These are phyloP conservation scores for Anhinga rufa DNA, from an alignment of 2,113 vertebrate species.

Conservation along the genomic window DNA sequence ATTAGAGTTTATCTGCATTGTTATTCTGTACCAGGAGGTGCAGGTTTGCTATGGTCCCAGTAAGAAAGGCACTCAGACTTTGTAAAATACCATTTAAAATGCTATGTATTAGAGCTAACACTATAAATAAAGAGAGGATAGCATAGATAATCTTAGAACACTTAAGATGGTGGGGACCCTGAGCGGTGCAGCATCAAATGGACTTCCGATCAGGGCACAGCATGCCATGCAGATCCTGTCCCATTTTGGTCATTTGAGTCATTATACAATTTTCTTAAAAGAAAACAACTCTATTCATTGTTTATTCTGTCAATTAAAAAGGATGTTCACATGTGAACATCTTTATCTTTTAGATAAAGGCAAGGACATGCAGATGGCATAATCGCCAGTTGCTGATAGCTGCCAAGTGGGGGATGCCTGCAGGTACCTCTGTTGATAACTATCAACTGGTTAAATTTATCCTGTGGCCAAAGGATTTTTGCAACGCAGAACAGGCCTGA, in stretches of 20 bases:
- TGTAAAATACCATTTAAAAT: neutral
- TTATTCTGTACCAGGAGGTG: neutral
- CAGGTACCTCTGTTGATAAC: neutral
- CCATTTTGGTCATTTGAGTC: neutral
- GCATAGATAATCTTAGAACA: neutral
- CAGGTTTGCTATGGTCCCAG: neutral
- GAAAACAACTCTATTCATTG: neutral
- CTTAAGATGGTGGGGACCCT: neutral
- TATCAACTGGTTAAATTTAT: neutral
- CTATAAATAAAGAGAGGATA: neutral
- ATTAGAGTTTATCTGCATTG: neutral
- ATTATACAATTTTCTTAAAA: neutral
- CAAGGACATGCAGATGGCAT: rapidly evolving
- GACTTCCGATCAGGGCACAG: neutral
- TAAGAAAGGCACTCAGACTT: neutral
- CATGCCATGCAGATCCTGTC: neutral
- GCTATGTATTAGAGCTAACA: neutral
- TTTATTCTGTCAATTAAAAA: neutral
- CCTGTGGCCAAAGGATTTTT: neutral
- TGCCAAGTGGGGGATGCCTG: neutral
- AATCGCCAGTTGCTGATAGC: neutral
- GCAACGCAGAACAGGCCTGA: neutral
- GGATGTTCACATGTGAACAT: neutral
- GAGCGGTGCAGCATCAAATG: neutral
- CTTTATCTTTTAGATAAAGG: neutral